Conservation (phyloP, 2,113 vertebrate genomes). For the Scopus umbretta region DNA sequence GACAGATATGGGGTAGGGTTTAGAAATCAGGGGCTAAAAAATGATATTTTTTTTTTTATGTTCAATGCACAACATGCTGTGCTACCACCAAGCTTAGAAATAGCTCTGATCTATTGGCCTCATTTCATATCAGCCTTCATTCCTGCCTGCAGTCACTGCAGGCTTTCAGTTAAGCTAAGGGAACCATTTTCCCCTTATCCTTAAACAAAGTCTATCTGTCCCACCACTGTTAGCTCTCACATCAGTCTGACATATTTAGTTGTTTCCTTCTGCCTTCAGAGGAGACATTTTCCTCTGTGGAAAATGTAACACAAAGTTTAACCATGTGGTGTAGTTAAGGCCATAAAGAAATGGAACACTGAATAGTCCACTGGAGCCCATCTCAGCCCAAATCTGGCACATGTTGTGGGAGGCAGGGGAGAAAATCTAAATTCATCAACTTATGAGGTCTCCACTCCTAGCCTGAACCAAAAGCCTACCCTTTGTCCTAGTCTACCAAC, state of each 20-base stretch:
- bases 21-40: not conserved
- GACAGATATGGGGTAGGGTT: not conserved
- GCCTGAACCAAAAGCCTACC: not conserved
- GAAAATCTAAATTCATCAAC: not conserved
- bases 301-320: not conserved
- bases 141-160: not conserved
- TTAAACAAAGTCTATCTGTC: not conserved
- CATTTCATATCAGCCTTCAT: not conserved
- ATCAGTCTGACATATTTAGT: not conserved
- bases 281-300: not conserved
- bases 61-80: not conserved
- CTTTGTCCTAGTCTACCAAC: not conserved
- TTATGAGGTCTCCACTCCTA: not conserved
- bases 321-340: not conserved
- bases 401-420: not conserved
- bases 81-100: not conserved
- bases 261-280: not conserved
- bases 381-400: not conserved
- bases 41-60: not conserved
- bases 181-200: not conserved
- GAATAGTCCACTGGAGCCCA: not conserved
- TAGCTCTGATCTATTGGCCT: not conserved
- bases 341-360: not conserved
- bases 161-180: not conserved
- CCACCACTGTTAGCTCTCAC: not conserved